Evolutionary conservation across 2,113 vertebrate genomes (phyloP).

Genomic region (Garra rufa): DNA sequence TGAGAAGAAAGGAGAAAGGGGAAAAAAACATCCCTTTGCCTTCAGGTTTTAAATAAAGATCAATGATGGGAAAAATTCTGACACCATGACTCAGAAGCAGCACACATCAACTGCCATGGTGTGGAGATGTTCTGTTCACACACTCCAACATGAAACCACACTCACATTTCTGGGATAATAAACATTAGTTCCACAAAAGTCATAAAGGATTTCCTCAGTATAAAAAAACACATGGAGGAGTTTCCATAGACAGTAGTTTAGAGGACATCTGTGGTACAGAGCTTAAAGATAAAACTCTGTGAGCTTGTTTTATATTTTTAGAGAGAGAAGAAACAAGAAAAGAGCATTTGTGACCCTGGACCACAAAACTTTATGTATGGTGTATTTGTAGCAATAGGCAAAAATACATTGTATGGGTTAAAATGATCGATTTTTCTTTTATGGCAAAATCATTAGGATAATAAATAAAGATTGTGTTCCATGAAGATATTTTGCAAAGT

Average conservation of each 20-base stretch:
- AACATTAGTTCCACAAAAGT: slow-evolving; percentile 23
- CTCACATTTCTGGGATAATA: slow-evolving; percentile 71
- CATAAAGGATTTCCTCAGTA: slow-evolving; percentile 18
- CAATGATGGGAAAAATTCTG: neutral
- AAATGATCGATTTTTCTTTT: no score
- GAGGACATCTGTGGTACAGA: neutral
- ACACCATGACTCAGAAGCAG: slow-evolving; percentile 24
- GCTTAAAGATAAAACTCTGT: neutral
- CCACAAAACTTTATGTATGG: no score
- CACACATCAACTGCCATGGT: slow-evolving; percentile 10
- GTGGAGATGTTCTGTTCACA: slow-evolving; percentile 32
- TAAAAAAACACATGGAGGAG: neutral
- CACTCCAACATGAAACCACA: slow-evolving; percentile 43
- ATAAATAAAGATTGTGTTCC: no score
- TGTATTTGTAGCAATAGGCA: no score
- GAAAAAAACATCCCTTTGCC: neutral
- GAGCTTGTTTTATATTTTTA: neutral
- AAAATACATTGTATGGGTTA: no score
- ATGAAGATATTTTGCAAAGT: no score
- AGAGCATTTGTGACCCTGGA: no score
- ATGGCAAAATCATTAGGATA: no score
- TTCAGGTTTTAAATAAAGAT: neutral
- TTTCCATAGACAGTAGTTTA: neutral
- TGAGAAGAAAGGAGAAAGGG: neutral
- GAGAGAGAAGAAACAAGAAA: neutral